These are phyloP conservation scores for Diarsia rubi DNA, from an alignment of 2,888 invertebrate species.

Conservation along the genomic window DNA sequence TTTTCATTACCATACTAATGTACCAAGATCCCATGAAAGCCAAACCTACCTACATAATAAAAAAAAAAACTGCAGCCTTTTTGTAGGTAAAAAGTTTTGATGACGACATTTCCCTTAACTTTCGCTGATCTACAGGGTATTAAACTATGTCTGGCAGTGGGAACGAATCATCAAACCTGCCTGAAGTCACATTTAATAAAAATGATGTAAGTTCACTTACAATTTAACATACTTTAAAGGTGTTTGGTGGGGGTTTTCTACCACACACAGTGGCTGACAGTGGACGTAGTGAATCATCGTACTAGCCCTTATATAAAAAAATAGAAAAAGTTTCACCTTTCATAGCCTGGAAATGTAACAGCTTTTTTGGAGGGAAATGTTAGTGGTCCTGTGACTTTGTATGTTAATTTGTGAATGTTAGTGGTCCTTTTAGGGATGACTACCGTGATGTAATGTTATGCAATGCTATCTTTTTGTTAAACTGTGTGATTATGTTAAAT, in stretches of 20 bases:
- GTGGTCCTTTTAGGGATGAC: background rate
- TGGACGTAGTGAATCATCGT: background rate
- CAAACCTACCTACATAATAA: background rate
- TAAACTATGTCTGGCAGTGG: background rate
- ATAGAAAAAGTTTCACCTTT: background rate
- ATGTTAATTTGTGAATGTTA: too few relatives aligned
- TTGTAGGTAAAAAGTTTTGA: background rate
- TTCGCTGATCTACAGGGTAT: background rate
- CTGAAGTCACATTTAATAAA: background rate
- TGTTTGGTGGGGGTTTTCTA: too few relatives aligned
- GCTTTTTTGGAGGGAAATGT: background rate
- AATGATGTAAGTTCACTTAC: too few relatives aligned
- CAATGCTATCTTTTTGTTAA: background rate
- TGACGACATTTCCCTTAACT: background rate
- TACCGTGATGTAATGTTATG: background rate
- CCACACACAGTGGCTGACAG: too few relatives aligned
- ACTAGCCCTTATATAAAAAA: background rate
- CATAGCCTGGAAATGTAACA: constrained; percentile 7
- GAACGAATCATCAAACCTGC: background rate
- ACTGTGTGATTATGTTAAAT: background rate
- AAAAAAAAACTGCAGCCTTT: background rate
- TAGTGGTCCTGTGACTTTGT: background rate
- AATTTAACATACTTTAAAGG: too few relatives aligned
- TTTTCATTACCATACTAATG: background rate
- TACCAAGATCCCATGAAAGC: background rate